Percentiles rank a stretch among this genome's conserved stretches.
These are phyloP conservation scores for Gracilinanus agilis DNA, from an alignment of 2,113 vertebrate species.

Conservation along the genomic window DNA sequence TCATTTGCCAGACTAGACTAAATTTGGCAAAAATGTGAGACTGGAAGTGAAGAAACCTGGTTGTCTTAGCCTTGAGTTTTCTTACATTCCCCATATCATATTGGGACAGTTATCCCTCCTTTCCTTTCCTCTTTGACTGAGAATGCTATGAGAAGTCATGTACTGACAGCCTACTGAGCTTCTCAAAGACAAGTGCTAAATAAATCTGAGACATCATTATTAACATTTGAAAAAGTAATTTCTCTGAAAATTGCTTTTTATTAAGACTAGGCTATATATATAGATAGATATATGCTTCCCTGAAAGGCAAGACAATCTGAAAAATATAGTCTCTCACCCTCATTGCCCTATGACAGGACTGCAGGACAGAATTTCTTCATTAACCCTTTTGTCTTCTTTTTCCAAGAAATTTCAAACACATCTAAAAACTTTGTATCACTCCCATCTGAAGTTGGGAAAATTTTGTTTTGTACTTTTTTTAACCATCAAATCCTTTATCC, in stretches of 20 bases:
- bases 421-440: neutral
- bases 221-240: constrained; percentile 7
- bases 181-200: constrained; percentile 15
- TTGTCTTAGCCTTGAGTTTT: neutral
- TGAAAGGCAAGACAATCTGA: neutral
- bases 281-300: neutral
- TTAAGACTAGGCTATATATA: neutral
- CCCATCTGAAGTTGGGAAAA: neutral
- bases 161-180: neutral
- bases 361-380: neutral
- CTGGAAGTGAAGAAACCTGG: neutral
- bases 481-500: neutral
- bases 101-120: neutral
- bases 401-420: neutral
- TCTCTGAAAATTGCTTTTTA: neutral
- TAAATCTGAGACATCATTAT: neutral
- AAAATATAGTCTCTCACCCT: neutral
- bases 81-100: neutral
- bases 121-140: neutral
- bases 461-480: neutral
- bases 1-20: neutral
- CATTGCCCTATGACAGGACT: neutral
- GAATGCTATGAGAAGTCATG: neutral
- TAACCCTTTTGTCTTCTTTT: neutral
- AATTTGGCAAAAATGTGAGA: neutral